Evolutionary conservation across 2,797 vertebrate species (phyloP).

Genomic region (Octomys mimax): DNA sequence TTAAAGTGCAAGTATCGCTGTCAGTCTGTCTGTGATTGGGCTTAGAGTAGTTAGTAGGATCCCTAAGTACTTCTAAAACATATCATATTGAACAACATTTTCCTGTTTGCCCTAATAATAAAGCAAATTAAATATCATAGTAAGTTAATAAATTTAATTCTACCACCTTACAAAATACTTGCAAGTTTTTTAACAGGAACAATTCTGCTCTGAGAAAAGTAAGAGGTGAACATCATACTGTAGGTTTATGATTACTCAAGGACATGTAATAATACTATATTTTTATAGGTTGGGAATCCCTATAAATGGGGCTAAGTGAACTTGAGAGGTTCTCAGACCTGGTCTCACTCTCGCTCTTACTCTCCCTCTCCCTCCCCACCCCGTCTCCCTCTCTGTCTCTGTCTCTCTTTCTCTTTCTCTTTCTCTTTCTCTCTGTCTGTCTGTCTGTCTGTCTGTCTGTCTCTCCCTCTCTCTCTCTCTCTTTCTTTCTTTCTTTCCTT

Average conservation of each 20-base stretch:
- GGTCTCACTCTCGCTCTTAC: neutral
- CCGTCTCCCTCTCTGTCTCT: no score
- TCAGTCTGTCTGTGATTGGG: neutral
- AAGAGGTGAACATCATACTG: neutral
- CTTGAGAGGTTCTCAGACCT: neutral
- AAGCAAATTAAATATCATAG: constrained; percentile 6
- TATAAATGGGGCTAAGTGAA: neutral
- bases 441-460: neutral
- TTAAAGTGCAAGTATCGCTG: constrained; percentile 12
- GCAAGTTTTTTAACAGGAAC: constrained; percentile 21
- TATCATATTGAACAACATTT: constrained; percentile 15
- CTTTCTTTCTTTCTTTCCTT: neutral
- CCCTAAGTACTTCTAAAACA: constrained; percentile 42
- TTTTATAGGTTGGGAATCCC: neutral
- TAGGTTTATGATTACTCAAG: neutral
- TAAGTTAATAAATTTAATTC: constrained; percentile 67
- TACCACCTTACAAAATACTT: constrained; percentile 37
- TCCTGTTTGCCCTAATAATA: constrained; percentile 41
- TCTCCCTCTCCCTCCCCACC: no score
- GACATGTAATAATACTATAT: neutral
- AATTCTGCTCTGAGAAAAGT: constrained; percentile 5
- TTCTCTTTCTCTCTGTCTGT: neutral
- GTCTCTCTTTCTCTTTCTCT: neutral
- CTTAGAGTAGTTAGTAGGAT: constrained; percentile 36
- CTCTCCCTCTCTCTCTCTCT: no score